Evolutionary conservation across 2,888 invertebrate genomes (phyloP).

Genomic region (Tubiluchus corallicola): DNA sequence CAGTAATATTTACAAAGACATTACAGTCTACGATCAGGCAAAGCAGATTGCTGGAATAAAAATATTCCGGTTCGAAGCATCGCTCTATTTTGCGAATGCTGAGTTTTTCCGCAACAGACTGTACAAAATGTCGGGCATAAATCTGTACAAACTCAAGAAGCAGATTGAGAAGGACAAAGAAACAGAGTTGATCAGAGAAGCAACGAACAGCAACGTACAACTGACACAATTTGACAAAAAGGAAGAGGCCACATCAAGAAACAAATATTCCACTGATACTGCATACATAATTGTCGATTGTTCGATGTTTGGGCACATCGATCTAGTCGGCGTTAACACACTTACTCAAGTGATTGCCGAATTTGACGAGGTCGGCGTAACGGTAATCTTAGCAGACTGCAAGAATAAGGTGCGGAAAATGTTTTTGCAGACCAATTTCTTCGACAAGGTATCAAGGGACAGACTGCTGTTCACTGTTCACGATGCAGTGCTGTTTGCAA

Average conservation of each 20-base stretch:
- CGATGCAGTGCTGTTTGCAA: slow-evolving; percentile 1
- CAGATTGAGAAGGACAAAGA: neutral
- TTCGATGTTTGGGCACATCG: slow-evolving; percentile 1
- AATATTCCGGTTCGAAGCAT: slow-evolving; percentile 33
- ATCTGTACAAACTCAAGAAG: neutral
- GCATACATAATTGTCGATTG: neutral
- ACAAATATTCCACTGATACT: neutral
- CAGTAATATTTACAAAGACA: slow-evolving; percentile 55
- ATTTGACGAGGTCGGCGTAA: neutral
- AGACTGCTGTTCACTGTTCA: neutral
- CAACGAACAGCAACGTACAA: too few species aligned
- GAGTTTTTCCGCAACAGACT: slow-evolving; percentile 28
- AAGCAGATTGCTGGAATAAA: slow-evolving; percentile 28
- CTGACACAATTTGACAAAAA: too few species aligned
- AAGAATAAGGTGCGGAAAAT: neutral
- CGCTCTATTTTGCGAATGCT: slow-evolving; percentile 32
- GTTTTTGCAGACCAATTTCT: neutral
- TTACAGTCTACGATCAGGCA: slow-evolving; percentile 47
- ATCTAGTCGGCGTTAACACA: neutral
- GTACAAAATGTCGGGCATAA: slow-evolving; percentile 16
- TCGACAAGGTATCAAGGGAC: neutral
- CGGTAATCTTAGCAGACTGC: neutral
- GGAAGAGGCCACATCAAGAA: too few species aligned
- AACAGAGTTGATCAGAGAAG: neutral
- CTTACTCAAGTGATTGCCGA: neutral